phyloP scores from a whole-genome alignment of 2,797 vertebrate genomes.

The Tenualosa thibaudeaui region DNA sequence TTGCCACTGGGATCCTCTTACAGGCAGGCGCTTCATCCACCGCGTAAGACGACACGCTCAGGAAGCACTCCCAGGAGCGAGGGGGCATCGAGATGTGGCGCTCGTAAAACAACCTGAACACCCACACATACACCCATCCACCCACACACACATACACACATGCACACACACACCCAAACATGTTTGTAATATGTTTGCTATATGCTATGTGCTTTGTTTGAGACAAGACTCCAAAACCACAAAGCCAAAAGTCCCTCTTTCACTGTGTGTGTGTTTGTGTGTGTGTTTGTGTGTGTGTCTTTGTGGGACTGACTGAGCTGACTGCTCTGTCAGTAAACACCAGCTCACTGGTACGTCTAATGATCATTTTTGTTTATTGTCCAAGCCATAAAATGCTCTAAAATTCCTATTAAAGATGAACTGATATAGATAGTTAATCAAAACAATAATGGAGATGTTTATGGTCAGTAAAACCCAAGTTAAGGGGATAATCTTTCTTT shows the following conservation, averaged over 20 bases:
- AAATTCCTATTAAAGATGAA: not conserved
- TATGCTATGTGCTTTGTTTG: not conserved
- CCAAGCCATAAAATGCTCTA: not conserved
- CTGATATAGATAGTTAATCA: not conserved
- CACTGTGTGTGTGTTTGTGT: constrained; percentile 6
- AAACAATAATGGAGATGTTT: not conserved
- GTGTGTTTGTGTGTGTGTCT: constrained; percentile 43
- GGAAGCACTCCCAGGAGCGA: constrained; percentile 60
- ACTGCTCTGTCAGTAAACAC: not conserved
- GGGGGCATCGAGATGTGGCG: constrained; percentile 21
- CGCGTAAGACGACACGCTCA: constrained; percentile 63
- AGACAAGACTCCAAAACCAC: not conserved
- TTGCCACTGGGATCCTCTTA: constrained; percentile 70
- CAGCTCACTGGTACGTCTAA: not conserved
- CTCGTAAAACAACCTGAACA: constrained; percentile 29
- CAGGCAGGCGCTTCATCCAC: constrained; percentile 52
- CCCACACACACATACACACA: constrained; percentile 40
- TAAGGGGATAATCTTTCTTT: not conserved
- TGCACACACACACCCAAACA: constrained; percentile 23
- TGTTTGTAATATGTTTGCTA: not conserved
- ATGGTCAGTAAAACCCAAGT: not conserved
- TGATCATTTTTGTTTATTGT: not conserved
- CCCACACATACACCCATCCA: not conserved
- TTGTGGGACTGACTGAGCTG: not conserved
- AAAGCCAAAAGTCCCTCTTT: not conserved